A percentile compares a stretch with the other conserved stretches of the same genome.
Conservation (phyloP, 2,797 vertebrate species). For the Salarias fasciatus region DNA sequence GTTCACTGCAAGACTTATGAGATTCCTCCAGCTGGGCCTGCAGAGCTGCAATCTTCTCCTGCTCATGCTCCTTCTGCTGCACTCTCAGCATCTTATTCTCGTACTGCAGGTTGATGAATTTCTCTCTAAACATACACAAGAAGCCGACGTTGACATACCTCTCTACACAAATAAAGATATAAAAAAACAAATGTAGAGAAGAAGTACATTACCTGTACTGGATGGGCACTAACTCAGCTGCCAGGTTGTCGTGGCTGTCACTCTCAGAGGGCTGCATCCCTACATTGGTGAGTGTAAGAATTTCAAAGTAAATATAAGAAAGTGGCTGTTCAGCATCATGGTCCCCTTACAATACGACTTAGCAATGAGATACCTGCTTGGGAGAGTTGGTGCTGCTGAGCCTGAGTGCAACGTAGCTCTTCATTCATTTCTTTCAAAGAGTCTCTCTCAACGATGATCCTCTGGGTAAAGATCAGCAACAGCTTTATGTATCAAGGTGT, state of each 20-base stretch:
- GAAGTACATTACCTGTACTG: conserved; percentile 89
- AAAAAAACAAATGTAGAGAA: background rate
- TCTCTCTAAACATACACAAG: conserved; percentile 83
- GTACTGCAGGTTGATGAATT: conserved; percentile 94
- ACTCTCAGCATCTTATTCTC: conserved; percentile 97
- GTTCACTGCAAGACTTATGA: conserved; percentile 86
- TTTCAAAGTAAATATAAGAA: conserved; percentile 2
- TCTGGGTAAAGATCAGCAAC: conserved; percentile 71
- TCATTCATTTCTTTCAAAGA: conserved; percentile 96
- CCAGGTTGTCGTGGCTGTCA: conserved; percentile 91
- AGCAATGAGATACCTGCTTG: conserved; percentile 85
- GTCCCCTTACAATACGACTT: background rate
- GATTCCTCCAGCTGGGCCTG: conserved; percentile 90
- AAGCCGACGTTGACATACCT: background rate
- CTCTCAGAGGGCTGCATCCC: conserved; percentile 81
- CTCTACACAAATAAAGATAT: background rate
- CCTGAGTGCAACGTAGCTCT: conserved; percentile 93
- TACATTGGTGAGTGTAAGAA: conserved; percentile 14
- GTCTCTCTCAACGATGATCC: conserved; percentile 92
- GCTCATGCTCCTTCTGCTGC: conserved; percentile 92
- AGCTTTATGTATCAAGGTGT: background rate
- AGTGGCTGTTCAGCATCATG: too few species aligned
- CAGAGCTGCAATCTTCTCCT: conserved; percentile 87
- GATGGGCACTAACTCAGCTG: conserved; percentile 93
- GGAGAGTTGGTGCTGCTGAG: conserved; percentile 91